Percentiles rank a stretch among this genome's conserved stretches.
Conservation (phyloP, 2,113 vertebrate genomes). For the Passer montanus region DNA sequence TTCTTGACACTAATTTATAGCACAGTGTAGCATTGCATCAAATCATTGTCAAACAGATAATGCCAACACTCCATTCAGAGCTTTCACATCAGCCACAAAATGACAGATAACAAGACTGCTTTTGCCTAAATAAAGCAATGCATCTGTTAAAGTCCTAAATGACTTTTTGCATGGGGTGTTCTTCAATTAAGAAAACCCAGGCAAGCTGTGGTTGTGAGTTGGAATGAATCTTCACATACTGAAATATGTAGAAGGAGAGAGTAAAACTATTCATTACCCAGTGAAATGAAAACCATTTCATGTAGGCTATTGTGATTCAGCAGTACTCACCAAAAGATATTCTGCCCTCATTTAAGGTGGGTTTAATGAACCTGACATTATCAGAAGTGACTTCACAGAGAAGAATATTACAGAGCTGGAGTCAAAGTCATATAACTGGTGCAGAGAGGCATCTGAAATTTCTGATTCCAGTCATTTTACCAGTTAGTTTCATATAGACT, state of each 20-base stretch:
- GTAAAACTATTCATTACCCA: background rate
- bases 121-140: constrained; percentile 64
- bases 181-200: background rate
- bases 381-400: background rate
- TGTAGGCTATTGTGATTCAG: background rate
- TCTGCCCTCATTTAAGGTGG: background rate
- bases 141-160: constrained; percentile 10
- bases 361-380: background rate
- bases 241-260: background rate
- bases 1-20: constrained; percentile 75
- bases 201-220: background rate
- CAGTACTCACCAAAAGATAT: background rate
- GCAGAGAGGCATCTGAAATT: background rate
- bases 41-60: constrained; percentile 70
- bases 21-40: background rate
- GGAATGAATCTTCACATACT: background rate
- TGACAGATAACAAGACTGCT: constrained; percentile 45
- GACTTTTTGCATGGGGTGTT: constrained; percentile 11
- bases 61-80: constrained; percentile 37
- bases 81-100: constrained; percentile 56
- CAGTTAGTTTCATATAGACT: background rate
- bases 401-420: background rate
- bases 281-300: background rate
- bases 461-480: background rate
- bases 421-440: background rate